Evolutionary conservation across 1,140 invertebrate genomes (phyloP).

Genomic region (Dendrolimus kikuchii): DNA sequence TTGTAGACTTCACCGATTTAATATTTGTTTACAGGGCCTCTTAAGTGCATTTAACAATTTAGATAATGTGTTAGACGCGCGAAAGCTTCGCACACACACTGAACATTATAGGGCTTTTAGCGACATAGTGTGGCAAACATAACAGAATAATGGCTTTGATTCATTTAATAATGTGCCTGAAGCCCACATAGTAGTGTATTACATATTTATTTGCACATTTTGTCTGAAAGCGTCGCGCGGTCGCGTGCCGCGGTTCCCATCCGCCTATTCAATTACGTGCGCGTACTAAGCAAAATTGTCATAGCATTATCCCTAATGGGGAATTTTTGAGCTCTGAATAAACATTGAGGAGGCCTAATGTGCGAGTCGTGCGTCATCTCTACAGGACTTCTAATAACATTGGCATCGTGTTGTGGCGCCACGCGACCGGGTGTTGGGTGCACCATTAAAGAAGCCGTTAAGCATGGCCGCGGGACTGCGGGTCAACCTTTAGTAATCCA

Average conservation of each 20-base stretch:
- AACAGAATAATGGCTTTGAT: slow-evolving; percentile 29
- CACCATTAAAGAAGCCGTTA: slow-evolving; percentile 41
- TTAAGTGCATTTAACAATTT: slow-evolving; percentile 57
- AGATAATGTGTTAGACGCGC: slow-evolving; percentile 42
- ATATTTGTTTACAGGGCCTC: slow-evolving; percentile 17
- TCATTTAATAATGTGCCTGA: slow-evolving; percentile 29
- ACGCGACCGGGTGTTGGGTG: slow-evolving; percentile 37
- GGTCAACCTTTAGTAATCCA: slow-evolving; percentile 24
- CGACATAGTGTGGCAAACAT: slow-evolving; percentile 13
- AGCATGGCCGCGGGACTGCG: slow-evolving; percentile 30
- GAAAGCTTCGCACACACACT: slow-evolving; percentile 22
- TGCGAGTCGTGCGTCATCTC: slow-evolving; percentile 58
- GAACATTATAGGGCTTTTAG: slow-evolving; percentile 33
- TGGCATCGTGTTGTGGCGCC: slow-evolving; percentile 27
- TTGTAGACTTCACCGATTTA: slow-evolving; percentile 12
- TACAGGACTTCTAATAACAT: slow-evolving; percentile 57
- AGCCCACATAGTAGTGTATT: slow-evolving; percentile 44
- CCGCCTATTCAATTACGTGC: slow-evolving; percentile 63
- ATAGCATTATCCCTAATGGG: slow-evolving; percentile 55
- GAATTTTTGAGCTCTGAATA: slow-evolving; percentile 53
- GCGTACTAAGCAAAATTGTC: slow-evolving; percentile 43
- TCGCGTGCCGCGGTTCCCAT: slow-evolving; percentile 52
- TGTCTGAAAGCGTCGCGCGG: slow-evolving; percentile 24
- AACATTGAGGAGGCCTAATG: slow-evolving; percentile 53
- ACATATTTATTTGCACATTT: slow-evolving; percentile 54